A percentile compares a stretch with the other conserved stretches of the same genome.
Evolutionary conservation across 2,888 invertebrate genomes (phyloP).

Genomic region (Leucania comma): DNA sequence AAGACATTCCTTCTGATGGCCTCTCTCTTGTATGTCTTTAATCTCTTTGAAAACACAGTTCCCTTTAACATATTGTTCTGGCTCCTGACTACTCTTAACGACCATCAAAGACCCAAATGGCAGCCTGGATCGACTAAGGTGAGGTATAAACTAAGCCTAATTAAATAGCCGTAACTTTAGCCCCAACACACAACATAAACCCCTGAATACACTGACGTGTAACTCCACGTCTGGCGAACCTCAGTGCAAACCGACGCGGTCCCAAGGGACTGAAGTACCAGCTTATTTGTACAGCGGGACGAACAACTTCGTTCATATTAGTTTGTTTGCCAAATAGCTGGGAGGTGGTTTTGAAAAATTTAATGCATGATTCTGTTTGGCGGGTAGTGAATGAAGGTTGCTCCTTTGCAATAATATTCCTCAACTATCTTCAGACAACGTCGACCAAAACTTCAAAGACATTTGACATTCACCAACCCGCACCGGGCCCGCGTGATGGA

Average conservation of each 20-base stretch:
- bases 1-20: too few species aligned
- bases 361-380: constrained; percentile 14
- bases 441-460: too few species aligned
- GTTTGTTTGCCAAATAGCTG: constrained; percentile 31
- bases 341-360: constrained; percentile 27
- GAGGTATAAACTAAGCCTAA: constrained; percentile 10
- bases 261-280: constrained; percentile 22
- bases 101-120: background rate
- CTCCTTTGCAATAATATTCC: too few species aligned
- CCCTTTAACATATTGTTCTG: background rate
- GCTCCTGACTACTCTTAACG: background rate
- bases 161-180: constrained; percentile 34
- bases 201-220: constrained; percentile 26
- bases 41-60: background rate
- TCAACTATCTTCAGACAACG: too few species aligned
- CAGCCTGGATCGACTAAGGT: background rate
- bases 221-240: constrained; percentile 32
- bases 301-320: constrained; percentile 53
- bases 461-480: too few species aligned
- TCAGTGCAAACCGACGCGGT: constrained; percentile 46
- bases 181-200: constrained; percentile 21
- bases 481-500: too few species aligned
- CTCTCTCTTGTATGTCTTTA: too few species aligned
- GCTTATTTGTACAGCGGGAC: constrained; percentile 43
- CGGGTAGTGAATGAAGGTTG: background rate